Conservation (phyloP, 2,113 vertebrate genomes). For the Ictalurus punctatus region DNA sequence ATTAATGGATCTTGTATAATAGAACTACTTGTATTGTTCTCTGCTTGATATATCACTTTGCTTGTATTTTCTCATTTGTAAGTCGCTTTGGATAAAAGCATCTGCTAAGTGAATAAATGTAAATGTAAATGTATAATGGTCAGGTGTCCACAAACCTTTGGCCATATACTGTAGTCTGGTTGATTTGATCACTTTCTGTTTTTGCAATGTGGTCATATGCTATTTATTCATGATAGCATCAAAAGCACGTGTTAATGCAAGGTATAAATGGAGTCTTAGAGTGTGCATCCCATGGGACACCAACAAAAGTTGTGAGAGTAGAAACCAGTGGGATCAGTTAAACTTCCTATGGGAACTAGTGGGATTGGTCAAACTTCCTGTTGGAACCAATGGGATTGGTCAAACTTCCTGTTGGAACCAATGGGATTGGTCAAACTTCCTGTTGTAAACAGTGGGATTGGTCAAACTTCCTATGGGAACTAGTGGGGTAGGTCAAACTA, state of each 20-base stretch:
- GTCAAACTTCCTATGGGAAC: neutral
- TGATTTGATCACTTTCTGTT: neutral
- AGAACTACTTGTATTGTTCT: too few relatives aligned
- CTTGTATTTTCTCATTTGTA: too few relatives aligned
- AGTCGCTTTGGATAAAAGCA: too few relatives aligned
- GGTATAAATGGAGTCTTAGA: neutral
- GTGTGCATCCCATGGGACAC: neutral
- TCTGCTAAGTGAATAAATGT: too few relatives aligned
- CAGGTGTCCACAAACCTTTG: neutral
- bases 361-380: neutral
- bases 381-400: too few relatives aligned
- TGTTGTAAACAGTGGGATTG: neutral
- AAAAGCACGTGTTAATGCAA: neutral
- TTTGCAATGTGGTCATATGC: neutral
- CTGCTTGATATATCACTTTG: too few relatives aligned
- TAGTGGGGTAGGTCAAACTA: too few relatives aligned
- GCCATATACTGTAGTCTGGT: neutral
- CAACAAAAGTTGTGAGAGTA: neutral
- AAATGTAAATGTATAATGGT: neutral
- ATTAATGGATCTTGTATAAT: too few relatives aligned
- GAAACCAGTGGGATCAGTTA: neutral
- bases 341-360: neutral
- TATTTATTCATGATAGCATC: neutral
- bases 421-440: neutral
- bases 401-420: neutral